Conservation (phyloP, 2,888 invertebrate species). For the Boloria selene region DNA sequence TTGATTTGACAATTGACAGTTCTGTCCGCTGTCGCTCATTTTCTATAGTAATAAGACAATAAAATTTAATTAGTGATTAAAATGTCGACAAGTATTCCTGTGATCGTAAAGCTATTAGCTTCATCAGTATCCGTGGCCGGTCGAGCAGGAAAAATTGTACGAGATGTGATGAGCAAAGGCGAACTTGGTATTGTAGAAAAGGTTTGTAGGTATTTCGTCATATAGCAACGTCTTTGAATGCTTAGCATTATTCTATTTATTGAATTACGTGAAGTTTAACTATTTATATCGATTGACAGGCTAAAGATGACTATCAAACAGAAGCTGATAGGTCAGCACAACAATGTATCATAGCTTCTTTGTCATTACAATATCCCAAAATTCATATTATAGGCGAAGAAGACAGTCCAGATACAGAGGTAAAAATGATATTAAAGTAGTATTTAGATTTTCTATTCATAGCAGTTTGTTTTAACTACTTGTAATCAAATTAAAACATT, state of each 20-base stretch:
- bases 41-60: neutral
- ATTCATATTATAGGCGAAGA: constrained; percentile 96
- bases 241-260: neutral
- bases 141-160: constrained; percentile 93
- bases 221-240: constrained; percentile 27
- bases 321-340: constrained; percentile 98
- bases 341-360: constrained; percentile 94
- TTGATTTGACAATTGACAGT: neutral
- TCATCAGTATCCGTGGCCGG: constrained; percentile 90
- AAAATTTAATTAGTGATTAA: constrained; percentile 7
- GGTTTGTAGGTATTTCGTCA: constrained; percentile 67
- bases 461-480: too few relatives aligned
- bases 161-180: constrained; percentile 94
- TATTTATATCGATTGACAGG: constrained; percentile 69
- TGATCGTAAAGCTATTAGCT: constrained; percentile 88
- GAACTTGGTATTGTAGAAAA: constrained; percentile 96
- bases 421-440: neutral
- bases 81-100: constrained; percentile 79
- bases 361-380: constrained; percentile 91
- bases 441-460: neutral
- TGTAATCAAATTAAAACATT: too few relatives aligned
- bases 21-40: neutral
- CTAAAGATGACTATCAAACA: constrained; percentile 97
- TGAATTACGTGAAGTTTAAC: constrained; percentile 6
- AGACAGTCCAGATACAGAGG: constrained; percentile 73